Base-by-base conservation (phyloP, 1,140 invertebrate species). In the Myzus persicae region DNA sequence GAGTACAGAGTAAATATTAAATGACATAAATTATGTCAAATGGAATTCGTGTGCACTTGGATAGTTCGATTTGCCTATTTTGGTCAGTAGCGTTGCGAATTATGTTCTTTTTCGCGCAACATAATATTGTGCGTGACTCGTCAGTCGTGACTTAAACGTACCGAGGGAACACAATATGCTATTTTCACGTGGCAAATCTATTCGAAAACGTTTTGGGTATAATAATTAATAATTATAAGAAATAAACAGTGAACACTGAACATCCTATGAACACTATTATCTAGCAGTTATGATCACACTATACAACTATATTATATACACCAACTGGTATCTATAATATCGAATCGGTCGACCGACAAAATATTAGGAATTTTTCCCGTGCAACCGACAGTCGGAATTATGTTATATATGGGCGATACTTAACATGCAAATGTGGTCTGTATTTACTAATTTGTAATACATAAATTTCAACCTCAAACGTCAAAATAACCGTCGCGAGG, bases 51-150 rank as follows among this genome's bases (percentile, higher is more conserved):
- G 87, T 89, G 22, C 87, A 38, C 46, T 38, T 54, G 26, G 46
- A 26, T 76, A 76, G 59, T 76, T 76, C n/a, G 59, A 76, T 89
- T 89, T 89, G 87, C 87, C 87, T 89, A 89, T 89, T 89, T 89
- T 89, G 87, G 87, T 89, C 87, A 89, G 87, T 89, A 54, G 36
- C 87, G 48, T 42, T 51, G 46, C 87, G 87, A 54, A 89, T 89
- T 51, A n/a, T 89, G 87, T 54, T 46, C 87, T 46, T 88, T 51
- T 89, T 89, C 87, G 87, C 87, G 24, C 18, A 89, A 54, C 87
- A 87, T 51, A 44, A 87, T 51, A 44, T n/a, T 76, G 24, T 26
- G 87, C 87, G 87, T 89, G 87, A 89, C 87, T 54, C 36, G 87
- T 54, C 87, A 54, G 48, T 89, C 87, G 87, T 89, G 87, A 89